phyloP scores from a whole-genome alignment of 2,797 vertebrate species.

The Lagodon rhomboides region DNA sequence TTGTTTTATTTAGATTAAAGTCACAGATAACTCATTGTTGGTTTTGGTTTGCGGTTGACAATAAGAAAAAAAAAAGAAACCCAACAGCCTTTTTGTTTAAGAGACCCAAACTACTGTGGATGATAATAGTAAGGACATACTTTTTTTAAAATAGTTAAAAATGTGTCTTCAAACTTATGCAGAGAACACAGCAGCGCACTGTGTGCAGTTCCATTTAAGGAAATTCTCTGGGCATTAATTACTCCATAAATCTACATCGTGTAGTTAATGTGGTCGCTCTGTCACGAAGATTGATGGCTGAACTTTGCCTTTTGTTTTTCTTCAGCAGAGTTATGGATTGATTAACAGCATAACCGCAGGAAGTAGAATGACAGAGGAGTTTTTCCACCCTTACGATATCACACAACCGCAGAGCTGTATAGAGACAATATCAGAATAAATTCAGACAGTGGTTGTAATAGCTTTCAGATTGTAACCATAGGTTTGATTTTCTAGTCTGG shows the following conservation, averaged over 20 bases:
- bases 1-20: too few species aligned
- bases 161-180: neutral
- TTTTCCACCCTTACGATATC: conserved; percentile 11
- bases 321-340: conserved; percentile 52
- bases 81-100: neutral
- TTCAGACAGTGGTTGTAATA: neutral
- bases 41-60: conserved; percentile 1
- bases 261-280: conserved; percentile 40
- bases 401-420: neutral
- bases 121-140: neutral
- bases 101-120: conserved; percentile 2
- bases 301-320: conserved; percentile 54
- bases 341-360: conserved; percentile 49
- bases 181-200: conserved; percentile 6
- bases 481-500: conserved; percentile 1
- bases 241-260: conserved; percentile 61
- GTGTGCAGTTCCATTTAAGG: conserved; percentile 25
- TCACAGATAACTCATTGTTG: neutral
- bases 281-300: conserved; percentile 51
- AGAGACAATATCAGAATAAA: conserved; percentile 6
- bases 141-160: neutral
- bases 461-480: neutral
- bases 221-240: conserved; percentile 56
- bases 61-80: neutral
- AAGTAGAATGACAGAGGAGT: conserved; percentile 17